Conservation (phyloP, 2,888 invertebrate genomes). For the Lochmaea capreae region DNA sequence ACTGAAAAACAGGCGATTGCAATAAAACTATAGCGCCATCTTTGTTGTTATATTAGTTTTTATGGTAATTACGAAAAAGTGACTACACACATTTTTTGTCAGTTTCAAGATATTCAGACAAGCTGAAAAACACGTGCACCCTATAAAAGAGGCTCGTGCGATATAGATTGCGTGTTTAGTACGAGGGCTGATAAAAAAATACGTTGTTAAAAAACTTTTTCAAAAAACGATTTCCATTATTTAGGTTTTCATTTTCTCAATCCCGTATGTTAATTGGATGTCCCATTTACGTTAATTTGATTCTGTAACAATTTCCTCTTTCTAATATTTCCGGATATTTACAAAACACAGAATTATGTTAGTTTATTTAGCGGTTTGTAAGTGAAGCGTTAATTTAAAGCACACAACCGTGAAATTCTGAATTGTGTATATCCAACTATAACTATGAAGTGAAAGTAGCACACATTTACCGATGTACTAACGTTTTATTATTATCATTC, state of each 20-base stretch:
- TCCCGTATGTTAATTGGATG: background rate
- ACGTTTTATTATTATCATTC: slow-evolving; percentile 20
- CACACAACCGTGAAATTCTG: slow-evolving; percentile 16
- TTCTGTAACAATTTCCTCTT: background rate
- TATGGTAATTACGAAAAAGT: too few species aligned
- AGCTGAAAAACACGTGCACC: too few species aligned
- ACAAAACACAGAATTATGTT: background rate
- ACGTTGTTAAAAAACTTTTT: too few species aligned
- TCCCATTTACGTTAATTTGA: background rate
- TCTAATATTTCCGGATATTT: background rate
- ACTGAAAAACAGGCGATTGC: too few species aligned
- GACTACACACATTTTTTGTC: too few species aligned
- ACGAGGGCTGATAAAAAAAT: too few species aligned
- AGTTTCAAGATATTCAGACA: too few species aligned
- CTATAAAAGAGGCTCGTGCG: too few species aligned
- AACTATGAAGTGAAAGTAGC: slow-evolving; percentile 25
- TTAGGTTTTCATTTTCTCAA: background rate
- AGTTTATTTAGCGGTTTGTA: slow-evolving; percentile 24
- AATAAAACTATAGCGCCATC: too few species aligned
- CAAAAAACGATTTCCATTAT: too few species aligned
- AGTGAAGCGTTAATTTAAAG: slow-evolving; percentile 26
- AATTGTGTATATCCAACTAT: background rate
- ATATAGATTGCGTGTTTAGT: too few species aligned
- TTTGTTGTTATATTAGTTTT: too few species aligned
- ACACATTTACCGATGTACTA: slow-evolving; percentile 29